Conservation (phyloP, 2,888 invertebrate species). For the Ellobium chinense region DNA sequence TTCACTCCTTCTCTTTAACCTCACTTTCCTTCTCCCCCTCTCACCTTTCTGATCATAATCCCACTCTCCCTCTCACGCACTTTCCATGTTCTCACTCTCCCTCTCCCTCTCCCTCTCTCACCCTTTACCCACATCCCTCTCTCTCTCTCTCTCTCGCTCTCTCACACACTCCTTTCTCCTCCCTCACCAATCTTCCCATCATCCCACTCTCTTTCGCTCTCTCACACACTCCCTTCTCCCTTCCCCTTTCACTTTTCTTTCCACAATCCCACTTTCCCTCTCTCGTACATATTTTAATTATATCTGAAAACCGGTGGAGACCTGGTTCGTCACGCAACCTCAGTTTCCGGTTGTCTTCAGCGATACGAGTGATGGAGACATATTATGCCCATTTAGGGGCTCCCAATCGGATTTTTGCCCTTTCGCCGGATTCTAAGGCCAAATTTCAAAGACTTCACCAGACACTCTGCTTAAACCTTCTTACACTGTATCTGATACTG, state of each 20-base stretch:
- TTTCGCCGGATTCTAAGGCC: too few relatives aligned
- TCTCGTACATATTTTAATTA: too few relatives aligned
- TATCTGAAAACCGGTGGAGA: too few relatives aligned
- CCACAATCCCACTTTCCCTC: too few relatives aligned
- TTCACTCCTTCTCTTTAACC: background rate
- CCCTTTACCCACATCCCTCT: background rate
- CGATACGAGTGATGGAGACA: too few relatives aligned
- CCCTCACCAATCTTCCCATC: background rate
- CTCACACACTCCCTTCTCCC: constrained; percentile 1
- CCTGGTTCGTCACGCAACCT: too few relatives aligned
- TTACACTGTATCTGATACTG: too few relatives aligned
- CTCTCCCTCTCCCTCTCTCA: constrained; percentile 15
- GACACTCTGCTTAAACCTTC: too few relatives aligned
- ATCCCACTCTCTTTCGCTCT: constrained; percentile 14
- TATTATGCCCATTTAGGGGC: too few relatives aligned
- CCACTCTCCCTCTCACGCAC: background rate
- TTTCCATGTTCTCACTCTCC: background rate
- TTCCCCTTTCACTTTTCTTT: background rate
- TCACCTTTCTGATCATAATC: background rate
- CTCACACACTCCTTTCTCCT: background rate
- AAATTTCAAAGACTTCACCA: too few relatives aligned
- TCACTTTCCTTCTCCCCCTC: background rate
- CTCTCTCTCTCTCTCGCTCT: constrained; percentile 8
- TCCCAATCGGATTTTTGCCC: too few relatives aligned
- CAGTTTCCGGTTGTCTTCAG: too few relatives aligned